Conservation (phyloP, 2,797 vertebrate species). For the Rhinella marina region DNA sequence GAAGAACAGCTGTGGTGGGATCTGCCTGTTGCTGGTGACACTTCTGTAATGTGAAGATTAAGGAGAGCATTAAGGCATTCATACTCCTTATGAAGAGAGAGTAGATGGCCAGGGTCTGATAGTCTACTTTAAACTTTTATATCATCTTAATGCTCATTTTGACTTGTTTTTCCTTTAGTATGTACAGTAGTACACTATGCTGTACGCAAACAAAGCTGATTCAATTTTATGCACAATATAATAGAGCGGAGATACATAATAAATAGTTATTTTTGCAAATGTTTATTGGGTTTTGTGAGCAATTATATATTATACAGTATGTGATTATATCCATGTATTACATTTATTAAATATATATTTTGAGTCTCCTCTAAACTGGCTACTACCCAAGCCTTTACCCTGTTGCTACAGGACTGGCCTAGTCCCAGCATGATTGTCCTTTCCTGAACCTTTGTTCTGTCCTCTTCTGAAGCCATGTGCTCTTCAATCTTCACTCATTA, state of each 20-base stretch:
- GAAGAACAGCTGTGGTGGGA: constrained; percentile 49
- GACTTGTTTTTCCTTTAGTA: not conserved
- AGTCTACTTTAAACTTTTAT: not conserved
- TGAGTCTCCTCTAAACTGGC: not conserved
- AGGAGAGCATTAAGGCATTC: constrained; percentile 19
- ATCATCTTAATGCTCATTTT: not conserved
- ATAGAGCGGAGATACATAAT: not conserved
- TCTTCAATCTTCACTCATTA: not conserved
- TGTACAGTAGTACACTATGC: not conserved
- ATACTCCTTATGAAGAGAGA: not conserved
- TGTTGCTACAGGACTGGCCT: not conserved
- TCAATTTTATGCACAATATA: not conserved
- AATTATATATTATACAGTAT: not conserved
- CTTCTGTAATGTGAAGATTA: constrained; percentile 42
- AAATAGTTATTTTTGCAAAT: not conserved
- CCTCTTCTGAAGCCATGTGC: not conserved
- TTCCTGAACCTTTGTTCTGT: not conserved
- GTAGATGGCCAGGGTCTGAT: not conserved
- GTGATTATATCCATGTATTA: not conserved
- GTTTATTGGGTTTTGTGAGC: not conserved
- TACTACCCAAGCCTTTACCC: not conserved
- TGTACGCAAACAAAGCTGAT: too few relatives aligned
- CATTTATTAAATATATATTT: not conserved
- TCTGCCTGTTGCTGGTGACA: constrained; percentile 39
- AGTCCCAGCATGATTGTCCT: not conserved